Base-by-base conservation (phyloP, 2,797 vertebrate genomes). In the Lacerta agilis region DNA sequence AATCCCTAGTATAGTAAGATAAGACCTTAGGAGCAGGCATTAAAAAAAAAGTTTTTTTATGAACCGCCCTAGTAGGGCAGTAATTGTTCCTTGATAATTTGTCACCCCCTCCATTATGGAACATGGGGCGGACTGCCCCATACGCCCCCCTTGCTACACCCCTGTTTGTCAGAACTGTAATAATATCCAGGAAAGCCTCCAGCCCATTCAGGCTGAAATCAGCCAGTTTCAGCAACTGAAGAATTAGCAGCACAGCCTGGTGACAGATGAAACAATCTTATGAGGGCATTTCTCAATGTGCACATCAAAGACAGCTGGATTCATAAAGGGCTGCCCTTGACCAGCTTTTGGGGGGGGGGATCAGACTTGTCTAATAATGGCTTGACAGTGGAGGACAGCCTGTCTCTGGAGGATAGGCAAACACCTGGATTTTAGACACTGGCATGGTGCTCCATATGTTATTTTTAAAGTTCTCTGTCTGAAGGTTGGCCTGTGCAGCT, bases 211-310 rank as follows among this genome's bases (percentile, higher is more conserved):
- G 72, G 36, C 17, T 61, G 78, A 72, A 87, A 80, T 17, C 49
- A 80, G 43, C 41, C 33, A 43, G 66, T 80, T 80, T 81, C 66
- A 80, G 78, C 67, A 87, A 71, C 81, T 58, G 36, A 72, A 80
- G 78, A 79, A 86, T 86, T 69, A 87, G 55, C 49, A 41, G 27
- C 45, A 61, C 27, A 61, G 27, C 55, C 55, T 64, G 20, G 49
- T 87, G 69, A 72, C 69, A 64, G 71, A 73, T 73, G 36, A n/a
- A 58, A 29, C n/a, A 80, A 72, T 73, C 25, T 58, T 86, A 33
- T 72, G 25, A 61, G 49, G 41, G 15, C 29, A 58, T 58, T 80
- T 87, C 27, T 87, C 67, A 58, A 1, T 41, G 77, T 81, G 67
- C 17, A 72, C 78, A 72, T 43, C 77, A 58, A 80, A 79, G 64